phyloP scores from a whole-genome alignment of 2,888 invertebrate genomes.

The Epinotia brunnichana region DNA sequence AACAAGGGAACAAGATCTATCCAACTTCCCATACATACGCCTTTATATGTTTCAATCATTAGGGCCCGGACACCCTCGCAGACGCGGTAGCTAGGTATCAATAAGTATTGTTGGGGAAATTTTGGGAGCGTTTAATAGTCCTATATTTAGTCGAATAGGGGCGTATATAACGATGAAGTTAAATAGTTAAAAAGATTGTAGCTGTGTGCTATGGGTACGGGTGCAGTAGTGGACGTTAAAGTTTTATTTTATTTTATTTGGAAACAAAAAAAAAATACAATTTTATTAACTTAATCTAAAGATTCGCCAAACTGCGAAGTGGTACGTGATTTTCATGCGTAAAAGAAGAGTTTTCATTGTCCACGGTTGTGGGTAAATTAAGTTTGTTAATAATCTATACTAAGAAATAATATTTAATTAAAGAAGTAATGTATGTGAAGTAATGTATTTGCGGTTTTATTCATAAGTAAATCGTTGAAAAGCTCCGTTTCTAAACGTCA shows the following conservation, averaged over 20 bases:
- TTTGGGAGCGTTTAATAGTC: slow-evolving; percentile 4
- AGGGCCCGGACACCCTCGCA: slow-evolving; percentile 18
- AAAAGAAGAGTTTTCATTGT: too few relatives aligned
- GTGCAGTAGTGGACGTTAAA: neutral
- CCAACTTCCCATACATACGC: neutral
- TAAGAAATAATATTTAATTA: too few relatives aligned
- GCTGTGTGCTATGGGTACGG: slow-evolving; percentile 2
- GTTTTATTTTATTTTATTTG: too few relatives aligned
- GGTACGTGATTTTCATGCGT: too few relatives aligned
- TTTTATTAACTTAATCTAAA: too few relatives aligned
- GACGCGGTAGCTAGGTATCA: slow-evolving; percentile 25
- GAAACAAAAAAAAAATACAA: too few relatives aligned
- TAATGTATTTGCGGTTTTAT: too few relatives aligned
- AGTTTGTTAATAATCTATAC: too few relatives aligned
- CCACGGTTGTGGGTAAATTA: too few relatives aligned
- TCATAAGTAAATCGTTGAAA: neutral
- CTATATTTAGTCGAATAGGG: neutral
- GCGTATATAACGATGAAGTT: slow-evolving; percentile 1
- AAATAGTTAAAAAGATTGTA: too few relatives aligned
- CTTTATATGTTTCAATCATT: neutral
- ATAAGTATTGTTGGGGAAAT: slow-evolving; percentile 30
- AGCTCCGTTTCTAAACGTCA: neutral
- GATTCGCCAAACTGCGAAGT: too few relatives aligned
- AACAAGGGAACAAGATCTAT: neutral
- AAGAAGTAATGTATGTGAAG: too few relatives aligned